phyloP scores from a whole-genome alignment of 1,140 invertebrate species.

The Nylanderia fulva region DNA sequence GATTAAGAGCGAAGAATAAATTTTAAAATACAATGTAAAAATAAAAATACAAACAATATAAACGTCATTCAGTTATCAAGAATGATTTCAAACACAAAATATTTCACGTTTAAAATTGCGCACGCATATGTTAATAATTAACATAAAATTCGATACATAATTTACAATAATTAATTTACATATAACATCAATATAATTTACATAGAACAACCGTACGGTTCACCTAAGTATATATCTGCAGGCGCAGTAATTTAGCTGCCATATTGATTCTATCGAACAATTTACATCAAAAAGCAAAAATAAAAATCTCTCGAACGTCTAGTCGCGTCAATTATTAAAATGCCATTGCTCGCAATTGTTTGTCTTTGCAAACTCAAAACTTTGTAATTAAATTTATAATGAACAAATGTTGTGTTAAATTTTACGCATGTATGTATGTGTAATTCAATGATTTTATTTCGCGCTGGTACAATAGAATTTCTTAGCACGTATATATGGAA shows the following conservation, averaged over 20 bases:
- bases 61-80: neutral
- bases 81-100: neutral
- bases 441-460: neutral
- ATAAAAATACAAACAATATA: neutral
- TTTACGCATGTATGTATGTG: neutral
- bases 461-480: neutral
- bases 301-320: neutral
- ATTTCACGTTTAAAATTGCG: constrained; percentile 3
- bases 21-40: neutral
- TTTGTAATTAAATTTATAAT: constrained; percentile 7
- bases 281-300: neutral
- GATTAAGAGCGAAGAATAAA: neutral
- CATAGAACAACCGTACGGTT: neutral
- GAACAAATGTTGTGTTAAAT: neutral
- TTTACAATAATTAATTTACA: constrained; percentile 41
- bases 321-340: neutral
- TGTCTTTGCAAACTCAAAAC: neutral
- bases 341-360: neutral
- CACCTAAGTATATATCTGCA: too few species aligned
- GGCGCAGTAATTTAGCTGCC: neutral
- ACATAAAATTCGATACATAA: constrained; percentile 28
- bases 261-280: too few species aligned
- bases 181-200: constrained; percentile 36
- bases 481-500: neutral
- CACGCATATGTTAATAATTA: constrained; percentile 22